These are phyloP conservation scores for Phylloscopus whistleri DNA, from an alignment of 2,113 vertebrate species.

Conservation along the genomic window DNA sequence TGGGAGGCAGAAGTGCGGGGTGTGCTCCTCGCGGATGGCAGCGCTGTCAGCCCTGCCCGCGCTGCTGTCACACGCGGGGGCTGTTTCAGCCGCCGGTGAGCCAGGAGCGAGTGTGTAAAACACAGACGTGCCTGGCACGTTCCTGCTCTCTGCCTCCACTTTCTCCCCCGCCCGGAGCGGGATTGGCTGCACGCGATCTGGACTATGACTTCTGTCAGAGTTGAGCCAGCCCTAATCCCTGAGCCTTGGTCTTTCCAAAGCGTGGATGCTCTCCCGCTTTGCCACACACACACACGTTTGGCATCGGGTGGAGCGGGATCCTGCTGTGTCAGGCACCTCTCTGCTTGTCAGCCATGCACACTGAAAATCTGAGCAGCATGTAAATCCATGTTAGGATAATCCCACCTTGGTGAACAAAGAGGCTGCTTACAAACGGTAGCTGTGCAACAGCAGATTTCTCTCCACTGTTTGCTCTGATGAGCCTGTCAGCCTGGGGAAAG, in stretches of 20 bases:
- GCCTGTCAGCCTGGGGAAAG: not conserved
- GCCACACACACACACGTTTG: rapidly evolving
- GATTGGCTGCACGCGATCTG: rapidly evolving
- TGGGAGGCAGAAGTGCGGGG: constrained; percentile 25
- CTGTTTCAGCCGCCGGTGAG: constrained; percentile 55
- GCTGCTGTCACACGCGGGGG: constrained; percentile 1
- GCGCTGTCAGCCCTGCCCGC: constrained; percentile 14
- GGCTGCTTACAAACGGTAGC: constrained; percentile 25
- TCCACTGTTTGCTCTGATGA: not conserved
- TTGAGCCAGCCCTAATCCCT: not conserved
- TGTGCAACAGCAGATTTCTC: not conserved
- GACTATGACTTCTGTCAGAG: not conserved
- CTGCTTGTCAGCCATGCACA: not conserved
- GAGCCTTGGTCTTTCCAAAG: not conserved
- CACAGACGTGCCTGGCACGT: not conserved
- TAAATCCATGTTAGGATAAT: not conserved
- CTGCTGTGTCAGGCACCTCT: not conserved
- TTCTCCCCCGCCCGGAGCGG: not conserved
- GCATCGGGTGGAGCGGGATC: not conserved
- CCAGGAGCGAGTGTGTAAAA: constrained; percentile 18
- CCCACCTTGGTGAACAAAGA: constrained; percentile 3
- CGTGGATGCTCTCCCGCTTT: not conserved
- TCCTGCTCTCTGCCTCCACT: not conserved
- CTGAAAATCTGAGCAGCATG: not conserved
- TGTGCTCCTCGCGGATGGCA: constrained; percentile 10